Percentiles rank a stretch among this genome's conserved stretches.
phyloP scores from a whole-genome alignment of 2,113 vertebrate species.

The Saguinus midas region DNA sequence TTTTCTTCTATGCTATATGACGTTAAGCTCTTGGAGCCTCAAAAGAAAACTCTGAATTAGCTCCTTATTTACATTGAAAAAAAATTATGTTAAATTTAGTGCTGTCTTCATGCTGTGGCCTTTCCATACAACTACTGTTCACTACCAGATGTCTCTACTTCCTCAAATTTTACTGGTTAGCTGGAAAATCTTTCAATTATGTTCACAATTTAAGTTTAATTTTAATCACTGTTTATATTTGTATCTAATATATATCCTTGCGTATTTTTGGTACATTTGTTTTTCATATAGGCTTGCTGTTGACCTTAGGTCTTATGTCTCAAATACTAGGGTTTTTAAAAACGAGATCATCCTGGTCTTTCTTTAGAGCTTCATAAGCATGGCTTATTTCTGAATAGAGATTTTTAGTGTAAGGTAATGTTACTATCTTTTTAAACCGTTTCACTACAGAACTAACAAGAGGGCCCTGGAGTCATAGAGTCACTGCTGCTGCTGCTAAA shows the following conservation, averaged over 20 bases:
- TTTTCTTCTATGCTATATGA: neutral
- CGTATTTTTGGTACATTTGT: neutral
- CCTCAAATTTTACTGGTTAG: neutral
- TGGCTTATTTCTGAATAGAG: neutral
- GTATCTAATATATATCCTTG: neutral
- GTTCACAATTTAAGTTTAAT: slow-evolving; percentile 8
- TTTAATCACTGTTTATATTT: slow-evolving; percentile 16
- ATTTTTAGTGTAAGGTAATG: neutral
- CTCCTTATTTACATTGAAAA: neutral
- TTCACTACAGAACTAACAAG: neutral
- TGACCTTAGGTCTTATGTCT: neutral
- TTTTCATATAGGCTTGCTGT: neutral
- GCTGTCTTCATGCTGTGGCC: neutral
- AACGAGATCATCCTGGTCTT: neutral
- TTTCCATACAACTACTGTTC: neutral
- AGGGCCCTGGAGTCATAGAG: neutral
- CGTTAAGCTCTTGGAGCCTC: slow-evolving; percentile 24
- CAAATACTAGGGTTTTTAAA: neutral
- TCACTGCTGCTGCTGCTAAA: neutral
- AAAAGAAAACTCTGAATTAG: slow-evolving; percentile 36
- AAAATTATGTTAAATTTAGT: neutral
- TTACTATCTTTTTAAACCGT: neutral
- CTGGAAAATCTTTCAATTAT: neutral
- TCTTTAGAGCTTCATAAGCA: neutral
- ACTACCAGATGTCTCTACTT: neutral